phyloP scores from a whole-genome alignment of 2,797 vertebrate species.

The Labroides dimidiatus region DNA sequence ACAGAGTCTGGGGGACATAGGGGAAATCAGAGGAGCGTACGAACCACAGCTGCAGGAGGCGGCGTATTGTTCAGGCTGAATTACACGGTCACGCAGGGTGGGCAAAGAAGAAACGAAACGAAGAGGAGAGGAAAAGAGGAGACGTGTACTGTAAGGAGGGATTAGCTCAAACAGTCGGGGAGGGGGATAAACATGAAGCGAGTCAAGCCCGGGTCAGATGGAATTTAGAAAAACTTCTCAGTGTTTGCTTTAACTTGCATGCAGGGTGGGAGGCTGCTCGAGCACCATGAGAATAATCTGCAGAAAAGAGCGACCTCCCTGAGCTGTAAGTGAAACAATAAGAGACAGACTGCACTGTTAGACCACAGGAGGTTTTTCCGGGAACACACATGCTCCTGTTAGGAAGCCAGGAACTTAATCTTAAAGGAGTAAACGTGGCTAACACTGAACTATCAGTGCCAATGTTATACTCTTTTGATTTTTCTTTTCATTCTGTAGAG shows the following conservation, averaged over 20 bases:
- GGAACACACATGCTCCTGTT: conserved; percentile 15
- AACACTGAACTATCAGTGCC: background rate
- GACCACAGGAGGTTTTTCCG: conserved; percentile 10
- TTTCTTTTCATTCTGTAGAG: too few species aligned
- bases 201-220: conserved; percentile 54
- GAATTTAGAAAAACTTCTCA: conserved; percentile 45
- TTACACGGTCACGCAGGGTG: conserved; percentile 59
- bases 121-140: conserved; percentile 36
- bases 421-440: background rate
- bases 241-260: conserved; percentile 26
- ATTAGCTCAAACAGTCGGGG: conserved; percentile 51
- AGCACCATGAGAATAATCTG: conserved; percentile 16
- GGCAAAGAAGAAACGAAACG: conserved; percentile 43
- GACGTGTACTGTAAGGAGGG: conserved; percentile 56
- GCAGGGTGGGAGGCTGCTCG: conserved; percentile 14
- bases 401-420: conserved; percentile 2
- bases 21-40: conserved; percentile 20
- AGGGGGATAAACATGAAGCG: conserved; percentile 34
- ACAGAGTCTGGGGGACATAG: conserved; percentile 35
- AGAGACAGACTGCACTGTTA: conserved; percentile 9
- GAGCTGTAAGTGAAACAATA: conserved; percentile 12
- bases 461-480: too few species aligned
- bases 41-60: conserved; percentile 40
- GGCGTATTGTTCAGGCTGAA: conserved; percentile 62
- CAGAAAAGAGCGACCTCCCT: conserved; percentile 1